Conservation (phyloP, 2,888 invertebrate genomes). For the Megaustenia siamemsis region DNA sequence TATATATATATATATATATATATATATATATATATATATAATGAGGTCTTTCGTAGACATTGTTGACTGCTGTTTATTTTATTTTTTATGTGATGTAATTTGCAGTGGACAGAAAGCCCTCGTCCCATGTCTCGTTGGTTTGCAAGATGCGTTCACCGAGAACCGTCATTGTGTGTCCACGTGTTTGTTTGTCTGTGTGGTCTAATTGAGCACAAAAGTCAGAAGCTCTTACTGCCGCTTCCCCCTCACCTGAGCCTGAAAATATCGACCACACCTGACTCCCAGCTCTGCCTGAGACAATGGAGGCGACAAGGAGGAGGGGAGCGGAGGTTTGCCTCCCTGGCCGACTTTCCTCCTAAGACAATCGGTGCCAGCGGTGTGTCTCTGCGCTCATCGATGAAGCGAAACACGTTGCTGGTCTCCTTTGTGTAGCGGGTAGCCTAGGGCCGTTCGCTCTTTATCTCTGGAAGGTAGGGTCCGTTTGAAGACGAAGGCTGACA, state of each 20-base stretch:
- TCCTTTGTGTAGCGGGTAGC: slow-evolving; percentile 7
- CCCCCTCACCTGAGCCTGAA: slow-evolving; percentile 44
- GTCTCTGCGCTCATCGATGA: slow-evolving; percentile 27
- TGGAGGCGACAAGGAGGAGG: not conserved
- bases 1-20: no score
- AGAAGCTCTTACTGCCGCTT: not conserved
- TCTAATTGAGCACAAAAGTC: slow-evolving; percentile 42
- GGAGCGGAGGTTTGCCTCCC: not conserved
- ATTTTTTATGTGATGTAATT: not conserved
- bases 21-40: no score
- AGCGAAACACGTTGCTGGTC: slow-evolving; percentile 24
- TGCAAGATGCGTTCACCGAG: not conserved
- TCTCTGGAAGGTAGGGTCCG: slow-evolving; percentile 20
- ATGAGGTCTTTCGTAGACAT: no score
- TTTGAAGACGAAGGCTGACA: not conserved
- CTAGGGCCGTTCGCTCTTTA: not conserved
- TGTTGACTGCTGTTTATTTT: not conserved
- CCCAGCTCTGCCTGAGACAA: slow-evolving; percentile 12
- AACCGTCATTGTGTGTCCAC: not conserved
- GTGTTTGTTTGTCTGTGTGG: slow-evolving; percentile 18
- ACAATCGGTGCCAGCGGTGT: slow-evolving; percentile 32
- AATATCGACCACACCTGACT: slow-evolving; percentile 43
- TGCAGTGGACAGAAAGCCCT: not conserved
- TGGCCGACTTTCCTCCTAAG: slow-evolving; percentile 30
- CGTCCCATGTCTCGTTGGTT: not conserved